Base-by-base conservation (phyloP, 92 coral and sea anemone genomes). In the Plumapathes pennacea region DNA sequence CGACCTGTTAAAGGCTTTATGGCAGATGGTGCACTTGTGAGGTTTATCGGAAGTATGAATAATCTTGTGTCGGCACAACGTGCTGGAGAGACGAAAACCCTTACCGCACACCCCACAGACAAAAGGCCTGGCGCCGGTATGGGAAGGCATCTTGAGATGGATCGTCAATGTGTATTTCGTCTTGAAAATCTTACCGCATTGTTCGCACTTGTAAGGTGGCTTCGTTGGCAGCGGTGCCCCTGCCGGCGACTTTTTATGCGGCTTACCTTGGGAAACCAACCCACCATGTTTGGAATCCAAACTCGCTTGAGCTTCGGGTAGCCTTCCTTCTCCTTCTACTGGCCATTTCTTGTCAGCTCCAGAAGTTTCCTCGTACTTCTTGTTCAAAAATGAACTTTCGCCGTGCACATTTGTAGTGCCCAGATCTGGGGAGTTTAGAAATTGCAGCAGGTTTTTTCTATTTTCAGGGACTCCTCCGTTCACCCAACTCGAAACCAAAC, bases 51-150 rank as follows among this genome's bases (percentile, higher is more conserved):
- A 72, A 4, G 99, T 94, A 56, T 94, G 99, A 52, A 94, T 94
- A 37, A 94, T 94, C 69, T 94, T 94, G 46, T 94, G 99, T 30
- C 99, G 85, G 50, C 99, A 94, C 21, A 94, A 67, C 8, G 99
- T 94, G 77, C 94, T 84, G 50, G 99, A 94, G 9, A 94, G 82
- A 13, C 99, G 96, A 41, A 94, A 94, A 4, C 99, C 99, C 69
- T 94, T 94, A 47, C 99, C 99, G 46, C 99, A 94, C 57, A 94
- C 85, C 50, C 79, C 96, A 48, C 99, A 94, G 44, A 94, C 99
- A 68, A 94, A 94, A 50, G 99, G 99, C 42, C 95, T 78, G 46
- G 99, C 99, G 58, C 99, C 99, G 3, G 99, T 94, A 53, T 94
- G 99, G 27, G 86, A 80, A 9, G 99, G 99, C 99, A 94, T 94